Conservation (phyloP, 2,797 vertebrate species). For the Vespertilio murinus region DNA sequence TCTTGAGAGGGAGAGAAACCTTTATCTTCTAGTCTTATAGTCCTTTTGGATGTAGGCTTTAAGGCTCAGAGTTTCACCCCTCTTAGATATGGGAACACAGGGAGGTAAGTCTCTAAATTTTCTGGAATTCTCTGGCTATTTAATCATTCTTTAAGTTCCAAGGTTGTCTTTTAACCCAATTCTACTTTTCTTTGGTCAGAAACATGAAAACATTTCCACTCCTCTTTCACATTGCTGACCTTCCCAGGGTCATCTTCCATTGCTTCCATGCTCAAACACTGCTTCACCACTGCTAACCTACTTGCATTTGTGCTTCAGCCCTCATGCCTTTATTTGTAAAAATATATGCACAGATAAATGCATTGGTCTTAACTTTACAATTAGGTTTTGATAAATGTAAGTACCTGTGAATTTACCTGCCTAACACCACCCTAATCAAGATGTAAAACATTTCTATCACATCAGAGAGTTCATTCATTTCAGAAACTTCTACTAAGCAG, state of each 20-base stretch:
- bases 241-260: background rate
- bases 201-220: background rate
- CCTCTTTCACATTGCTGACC: background rate
- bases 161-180: background rate
- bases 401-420: background rate
- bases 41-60: background rate
- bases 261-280: background rate
- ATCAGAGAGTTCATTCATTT: background rate
- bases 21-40: background rate
- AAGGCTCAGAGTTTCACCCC: background rate
- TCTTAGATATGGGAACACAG: background rate
- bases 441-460: background rate
- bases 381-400: constrained; percentile 9
- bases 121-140: background rate
- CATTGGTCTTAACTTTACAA: constrained; percentile 2
- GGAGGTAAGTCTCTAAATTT: background rate
- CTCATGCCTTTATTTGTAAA: background rate
- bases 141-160: background rate
- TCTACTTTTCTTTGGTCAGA: constrained; percentile 8
- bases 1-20: background rate
- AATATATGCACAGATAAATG: background rate
- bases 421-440: background rate
- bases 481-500: background rate
- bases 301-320: background rate
- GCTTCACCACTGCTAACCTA: background rate